Percentiles rank a stretch among this genome's conserved stretches.
phyloP scores from a whole-genome alignment of 2,888 invertebrate species.

The Hoplodrina blanda region DNA sequence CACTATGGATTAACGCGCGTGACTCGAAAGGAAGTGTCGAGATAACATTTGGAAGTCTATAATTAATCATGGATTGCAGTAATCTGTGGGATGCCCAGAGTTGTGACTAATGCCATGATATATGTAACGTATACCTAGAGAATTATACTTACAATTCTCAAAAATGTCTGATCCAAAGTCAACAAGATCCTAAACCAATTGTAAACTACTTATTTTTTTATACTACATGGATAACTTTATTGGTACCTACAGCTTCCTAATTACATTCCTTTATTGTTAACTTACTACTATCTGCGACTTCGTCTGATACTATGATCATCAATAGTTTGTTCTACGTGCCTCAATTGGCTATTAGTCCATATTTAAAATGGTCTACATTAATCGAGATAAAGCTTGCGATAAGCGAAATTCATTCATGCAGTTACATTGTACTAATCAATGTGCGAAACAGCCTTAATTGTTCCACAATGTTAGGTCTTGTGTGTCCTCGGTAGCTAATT shows the following conservation, averaged over 20 bases:
- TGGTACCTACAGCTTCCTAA: no score
- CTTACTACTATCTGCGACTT: no score
- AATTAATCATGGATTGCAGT: not conserved
- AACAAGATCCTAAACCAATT: no score
- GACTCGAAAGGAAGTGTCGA: constrained; percentile 11
- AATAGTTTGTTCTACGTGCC: not conserved
- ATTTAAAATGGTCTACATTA: constrained; percentile 11
- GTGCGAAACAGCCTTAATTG: constrained; percentile 37
- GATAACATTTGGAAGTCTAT: not conserved
- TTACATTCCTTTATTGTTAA: no score
- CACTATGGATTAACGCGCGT: not conserved
- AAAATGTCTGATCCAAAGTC: not conserved
- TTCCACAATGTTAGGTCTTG: constrained; percentile 28
- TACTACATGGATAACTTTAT: no score
- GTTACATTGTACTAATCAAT: constrained; percentile 38
- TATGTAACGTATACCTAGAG: not conserved
- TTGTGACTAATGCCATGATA: not conserved
- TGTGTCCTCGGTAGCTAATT: constrained; percentile 44
- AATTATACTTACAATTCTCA: no score
- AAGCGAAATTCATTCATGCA: constrained; percentile 31
- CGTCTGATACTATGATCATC: not conserved
- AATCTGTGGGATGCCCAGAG: not conserved
- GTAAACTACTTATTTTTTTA: no score
- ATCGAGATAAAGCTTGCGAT: constrained; percentile 32
- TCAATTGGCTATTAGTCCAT: not conserved